phyloP scores from a whole-genome alignment of 2,888 invertebrate species.

The Harmothoe impar region DNA sequence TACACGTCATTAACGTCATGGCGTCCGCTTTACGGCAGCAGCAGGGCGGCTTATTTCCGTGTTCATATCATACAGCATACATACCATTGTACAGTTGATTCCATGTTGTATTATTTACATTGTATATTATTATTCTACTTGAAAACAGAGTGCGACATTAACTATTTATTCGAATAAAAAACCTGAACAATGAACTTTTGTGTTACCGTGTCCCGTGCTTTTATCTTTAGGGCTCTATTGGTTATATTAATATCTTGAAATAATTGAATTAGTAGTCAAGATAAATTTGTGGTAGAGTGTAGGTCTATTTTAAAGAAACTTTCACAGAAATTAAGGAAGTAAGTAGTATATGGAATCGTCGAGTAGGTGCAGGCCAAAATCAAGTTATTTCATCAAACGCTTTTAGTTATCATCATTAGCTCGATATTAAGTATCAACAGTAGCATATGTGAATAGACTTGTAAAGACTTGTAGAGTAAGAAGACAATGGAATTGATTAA shows the following conservation, averaged over 20 bases:
- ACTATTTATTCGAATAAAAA: constrained; percentile 50
- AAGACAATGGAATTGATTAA: constrained; percentile 3
- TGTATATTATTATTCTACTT: constrained; percentile 39
- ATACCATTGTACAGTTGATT: constrained; percentile 20
- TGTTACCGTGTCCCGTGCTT: neutral
- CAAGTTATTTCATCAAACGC: no score
- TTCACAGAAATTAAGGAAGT: no score
- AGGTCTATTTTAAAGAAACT: no score
- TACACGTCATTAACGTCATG: neutral
- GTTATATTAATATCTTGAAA: neutral
- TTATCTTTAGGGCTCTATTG: neutral
- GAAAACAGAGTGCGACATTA: constrained; percentile 37
- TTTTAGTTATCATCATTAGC: no score
- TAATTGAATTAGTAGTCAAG: neutral
- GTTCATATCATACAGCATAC: constrained; percentile 25
- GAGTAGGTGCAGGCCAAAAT: no score
- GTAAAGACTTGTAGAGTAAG: neutral
- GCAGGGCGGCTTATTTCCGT: neutral
- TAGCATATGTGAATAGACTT: no score
- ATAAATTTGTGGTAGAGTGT: neutral
- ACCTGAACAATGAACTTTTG: neutral
- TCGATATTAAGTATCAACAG: no score
- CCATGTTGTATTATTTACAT: constrained; percentile 24
- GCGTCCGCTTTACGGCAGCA: neutral
- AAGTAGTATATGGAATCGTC: no score